A percentile compares a stretch with the other conserved stretches of the same genome.
Conservation (phyloP, 2,888 invertebrate genomes). For the Agrotis puta region DNA sequence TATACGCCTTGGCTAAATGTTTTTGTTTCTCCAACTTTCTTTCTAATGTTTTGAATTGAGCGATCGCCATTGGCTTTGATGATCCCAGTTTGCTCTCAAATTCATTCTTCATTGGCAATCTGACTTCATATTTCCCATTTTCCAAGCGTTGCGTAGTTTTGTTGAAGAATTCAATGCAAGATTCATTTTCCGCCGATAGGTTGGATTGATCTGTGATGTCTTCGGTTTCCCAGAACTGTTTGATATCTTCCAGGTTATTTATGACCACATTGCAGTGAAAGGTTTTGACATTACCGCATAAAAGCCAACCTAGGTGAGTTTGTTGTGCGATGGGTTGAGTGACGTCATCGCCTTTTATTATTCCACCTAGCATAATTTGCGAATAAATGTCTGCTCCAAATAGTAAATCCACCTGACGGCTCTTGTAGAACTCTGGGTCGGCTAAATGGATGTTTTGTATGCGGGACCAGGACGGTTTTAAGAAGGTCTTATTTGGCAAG, state of each 20-base stretch:
- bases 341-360: neutral
- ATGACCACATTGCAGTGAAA: slow-evolving; percentile 13
- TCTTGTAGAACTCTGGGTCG: slow-evolving; percentile 2
- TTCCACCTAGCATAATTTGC: slow-evolving; percentile 8
- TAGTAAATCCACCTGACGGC: neutral
- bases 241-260: slow-evolving; percentile 4
- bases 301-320: slow-evolving; percentile 5
- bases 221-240: slow-evolving; percentile 21
- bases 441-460: slow-evolving; percentile 13
- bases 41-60: slow-evolving; percentile 16
- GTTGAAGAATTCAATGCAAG: slow-evolving; percentile 5
- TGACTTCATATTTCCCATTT: slow-evolving; percentile 23
- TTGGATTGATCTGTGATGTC: slow-evolving; percentile 2
- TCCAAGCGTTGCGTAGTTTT: slow-evolving; percentile 12
- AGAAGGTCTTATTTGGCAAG: slow-evolving; percentile 1
- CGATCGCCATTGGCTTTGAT: slow-evolving; percentile 13
- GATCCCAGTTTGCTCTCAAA: neutral
- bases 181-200: slow-evolving; percentile 2
- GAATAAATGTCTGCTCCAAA: slow-evolving; percentile 3
- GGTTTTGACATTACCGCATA: slow-evolving; percentile 4
- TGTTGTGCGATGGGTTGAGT: slow-evolving; percentile 6
- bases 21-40: slow-evolving; percentile 2
- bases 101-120: too few species aligned
- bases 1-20: slow-evolving; percentile 8
- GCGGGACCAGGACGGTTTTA: slow-evolving; percentile 10